Base-by-base conservation (phyloP, 2,797 vertebrate genomes). In the Protosalanx chinensis region DNA sequence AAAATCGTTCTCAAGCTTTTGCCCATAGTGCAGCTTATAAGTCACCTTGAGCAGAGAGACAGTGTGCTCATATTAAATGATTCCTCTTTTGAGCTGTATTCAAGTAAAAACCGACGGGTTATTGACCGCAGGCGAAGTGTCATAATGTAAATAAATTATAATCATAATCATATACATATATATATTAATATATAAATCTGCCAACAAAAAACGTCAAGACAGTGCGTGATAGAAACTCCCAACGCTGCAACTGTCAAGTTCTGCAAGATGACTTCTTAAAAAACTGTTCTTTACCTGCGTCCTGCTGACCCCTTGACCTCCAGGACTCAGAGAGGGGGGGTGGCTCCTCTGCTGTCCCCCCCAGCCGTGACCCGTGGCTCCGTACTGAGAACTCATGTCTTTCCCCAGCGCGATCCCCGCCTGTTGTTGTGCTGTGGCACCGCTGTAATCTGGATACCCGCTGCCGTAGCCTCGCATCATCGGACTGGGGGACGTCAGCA, bases 401-500 rank as follows among this genome's bases (percentile, higher is more conserved):
- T 96, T 97, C 86, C 92, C 93, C 78, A 95, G 90, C 80, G 93
- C 92, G 86, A 90, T 86, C 71, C 81, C 89, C 81, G 86, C 87
- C 76, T 93, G 93, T 81, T 93, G 93, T 74, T 70, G 74, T 27
- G 93, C 89, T 74, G 90, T 68, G 76, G 94, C 88, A 84, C 86
- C 91, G 82, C 90, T 88, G 86, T 95, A 96, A 86, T 97, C 95
- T 84, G 94, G 92, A 85, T 95, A 97, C 79, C 91, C 89, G 73
- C 91, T 91, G 76, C 94, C 93, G 49, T 97, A 97, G 80, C 94
- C 95, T 79, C 96, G 88, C 95, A 96, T 96, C 95, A 96, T 95
- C 67, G 96, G 95, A 90, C 95, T 96, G 70, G 96, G 96, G 81
- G 95, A 95, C 32, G 95, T 97, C 74, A 97, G 92, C 85, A 97